Conservation (phyloP, 2,888 invertebrate genomes). For the Apamea sordens region DNA sequence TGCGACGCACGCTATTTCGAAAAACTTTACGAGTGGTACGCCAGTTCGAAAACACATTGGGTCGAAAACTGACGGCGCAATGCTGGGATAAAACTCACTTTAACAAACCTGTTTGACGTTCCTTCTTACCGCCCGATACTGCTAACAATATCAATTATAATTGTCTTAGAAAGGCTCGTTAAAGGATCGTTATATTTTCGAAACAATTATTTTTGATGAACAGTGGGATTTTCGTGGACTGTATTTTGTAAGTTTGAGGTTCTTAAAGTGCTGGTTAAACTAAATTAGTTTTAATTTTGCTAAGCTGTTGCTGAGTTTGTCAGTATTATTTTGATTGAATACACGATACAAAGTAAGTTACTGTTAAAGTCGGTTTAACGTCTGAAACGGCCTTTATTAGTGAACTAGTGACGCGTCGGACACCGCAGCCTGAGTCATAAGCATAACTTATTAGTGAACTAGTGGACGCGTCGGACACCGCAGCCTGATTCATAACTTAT, state of each 20-base stretch:
- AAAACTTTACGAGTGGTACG: no score
- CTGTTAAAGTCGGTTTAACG: background rate
- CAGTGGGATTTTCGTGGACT: background rate
- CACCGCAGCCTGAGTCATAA: no score
- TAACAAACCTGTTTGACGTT: background rate
- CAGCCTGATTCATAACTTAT: background rate
- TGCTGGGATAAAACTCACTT: background rate
- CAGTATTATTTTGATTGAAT: slow-evolving; percentile 17
- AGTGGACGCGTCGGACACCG: no score
- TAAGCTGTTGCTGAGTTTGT: slow-evolving; percentile 5
- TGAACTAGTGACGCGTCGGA: no score
- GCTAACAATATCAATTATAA: background rate
- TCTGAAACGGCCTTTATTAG: background rate
- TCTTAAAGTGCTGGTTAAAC: background rate
- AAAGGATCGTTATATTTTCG: slow-evolving; percentile 1
- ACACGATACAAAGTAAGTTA: background rate
- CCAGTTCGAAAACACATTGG: no score
- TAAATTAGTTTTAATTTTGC: slow-evolving; percentile 7
- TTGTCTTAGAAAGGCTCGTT: background rate
- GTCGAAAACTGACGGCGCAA: no score
- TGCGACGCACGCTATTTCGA: no score
- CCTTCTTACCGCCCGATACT: background rate
- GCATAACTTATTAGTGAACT: background rate
- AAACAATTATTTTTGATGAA: slow-evolving; percentile 24
- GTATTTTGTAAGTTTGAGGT: background rate